Percentiles rank a stretch among this genome's conserved stretches.
phyloP scores from a whole-genome alignment of 2,113 vertebrate genomes.

The Paramisgurnus dabryanus region DNA sequence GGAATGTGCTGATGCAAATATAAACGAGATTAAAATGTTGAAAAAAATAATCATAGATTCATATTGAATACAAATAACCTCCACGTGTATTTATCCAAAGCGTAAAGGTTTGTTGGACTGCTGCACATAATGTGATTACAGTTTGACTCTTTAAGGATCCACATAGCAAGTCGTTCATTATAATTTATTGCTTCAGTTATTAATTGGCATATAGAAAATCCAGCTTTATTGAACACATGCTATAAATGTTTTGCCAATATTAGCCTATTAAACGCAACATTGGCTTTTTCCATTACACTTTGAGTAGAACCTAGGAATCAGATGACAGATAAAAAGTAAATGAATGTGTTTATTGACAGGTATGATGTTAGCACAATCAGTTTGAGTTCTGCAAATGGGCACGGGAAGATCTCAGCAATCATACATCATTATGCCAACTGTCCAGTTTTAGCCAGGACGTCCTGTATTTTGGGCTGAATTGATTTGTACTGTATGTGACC shows the following conservation, averaged over 20 bases:
- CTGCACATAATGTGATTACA: conserved; percentile 10
- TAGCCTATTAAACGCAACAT: conserved; percentile 29
- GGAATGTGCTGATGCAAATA: conserved; percentile 25
- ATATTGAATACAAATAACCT: conserved; percentile 28
- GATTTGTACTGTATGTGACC: too few relatives aligned
- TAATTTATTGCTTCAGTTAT: conserved; percentile 27
- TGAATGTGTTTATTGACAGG: not conserved
- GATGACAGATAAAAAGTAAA: conserved; percentile 24
- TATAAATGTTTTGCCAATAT: conserved; percentile 26
- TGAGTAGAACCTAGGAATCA: conserved; percentile 4
- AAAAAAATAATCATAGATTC: conserved; percentile 12
- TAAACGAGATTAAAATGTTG: not conserved
- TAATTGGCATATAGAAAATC: conserved; percentile 25
- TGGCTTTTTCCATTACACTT: conserved; percentile 30
- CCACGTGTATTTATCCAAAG: not conserved
- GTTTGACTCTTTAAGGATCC: conserved; percentile 2
- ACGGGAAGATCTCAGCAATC: not conserved
- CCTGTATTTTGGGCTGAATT: too few relatives aligned
- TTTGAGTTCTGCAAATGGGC: not conserved
- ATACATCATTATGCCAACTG: too few relatives aligned
- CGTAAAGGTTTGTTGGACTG: not conserved
- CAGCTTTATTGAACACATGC: not conserved
- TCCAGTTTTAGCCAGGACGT: too few relatives aligned
- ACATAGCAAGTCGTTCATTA: not conserved
- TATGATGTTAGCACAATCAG: not conserved